Evolutionary conservation across 2,888 invertebrate species (phyloP).

Genomic region (Synanthedon vespiformis): DNA sequence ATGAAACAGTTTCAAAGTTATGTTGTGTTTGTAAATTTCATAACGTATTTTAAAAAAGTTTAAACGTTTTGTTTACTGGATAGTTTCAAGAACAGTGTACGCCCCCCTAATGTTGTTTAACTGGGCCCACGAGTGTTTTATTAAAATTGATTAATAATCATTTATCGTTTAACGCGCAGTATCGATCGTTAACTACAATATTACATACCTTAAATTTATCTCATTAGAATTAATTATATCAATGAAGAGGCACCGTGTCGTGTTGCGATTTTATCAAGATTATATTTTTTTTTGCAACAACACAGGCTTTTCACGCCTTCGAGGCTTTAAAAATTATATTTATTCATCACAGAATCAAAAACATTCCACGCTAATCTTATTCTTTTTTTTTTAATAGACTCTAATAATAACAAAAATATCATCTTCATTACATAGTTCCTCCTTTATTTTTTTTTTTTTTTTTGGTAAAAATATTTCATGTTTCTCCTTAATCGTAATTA

Average conservation of each 20-base stretch:
- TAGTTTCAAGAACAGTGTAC: too few species aligned
- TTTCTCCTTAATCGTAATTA: constrained; percentile 41
- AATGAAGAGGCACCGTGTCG: constrained; percentile 12
- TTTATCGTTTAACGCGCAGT: constrained; percentile 13
- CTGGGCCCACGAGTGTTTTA: neutral
- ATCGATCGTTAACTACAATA: constrained; percentile 34
- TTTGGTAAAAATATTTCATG: constrained; percentile 51
- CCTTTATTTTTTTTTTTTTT: constrained; percentile 26
- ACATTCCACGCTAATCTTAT: constrained; percentile 32
- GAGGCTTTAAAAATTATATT: constrained; percentile 41
- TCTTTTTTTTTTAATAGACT: constrained; percentile 38
- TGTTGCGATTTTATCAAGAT: constrained; percentile 5
- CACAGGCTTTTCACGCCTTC: constrained; percentile 28
- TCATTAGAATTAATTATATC: constrained; percentile 8
- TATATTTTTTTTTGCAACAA: constrained; percentile 16
- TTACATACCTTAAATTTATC: constrained; percentile 17
- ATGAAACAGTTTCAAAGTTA: too few species aligned
- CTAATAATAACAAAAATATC: constrained; percentile 60
- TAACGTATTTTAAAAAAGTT: too few species aligned
- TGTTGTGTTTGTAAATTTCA: too few species aligned
- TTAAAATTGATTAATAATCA: neutral
- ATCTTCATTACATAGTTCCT: too few species aligned
- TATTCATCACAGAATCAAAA: constrained; percentile 55
- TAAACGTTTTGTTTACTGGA: too few species aligned
- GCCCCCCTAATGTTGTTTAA: neutral